Evolutionary conservation across 92 coral and sea anemone species (phyloP).

Genomic region (Phenganax subtilis): DNA sequence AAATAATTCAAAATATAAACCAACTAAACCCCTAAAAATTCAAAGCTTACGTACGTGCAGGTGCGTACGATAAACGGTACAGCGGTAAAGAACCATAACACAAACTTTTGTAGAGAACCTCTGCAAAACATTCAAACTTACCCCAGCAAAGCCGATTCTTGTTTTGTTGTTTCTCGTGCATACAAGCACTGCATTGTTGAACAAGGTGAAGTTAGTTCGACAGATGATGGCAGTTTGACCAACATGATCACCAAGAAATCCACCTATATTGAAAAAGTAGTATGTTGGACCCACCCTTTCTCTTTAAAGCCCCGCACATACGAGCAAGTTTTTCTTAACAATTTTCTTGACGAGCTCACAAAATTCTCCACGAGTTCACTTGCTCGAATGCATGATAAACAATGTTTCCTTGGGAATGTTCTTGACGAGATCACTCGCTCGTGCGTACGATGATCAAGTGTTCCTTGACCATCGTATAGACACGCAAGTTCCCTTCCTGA

Average conservation of each 20-base stretch:
- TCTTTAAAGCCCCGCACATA: too few species aligned
- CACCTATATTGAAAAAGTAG: constrained; percentile 50
- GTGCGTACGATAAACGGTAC: background rate
- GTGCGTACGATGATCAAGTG: too few species aligned
- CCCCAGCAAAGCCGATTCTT: constrained; percentile 90
- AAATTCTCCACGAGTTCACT: too few species aligned
- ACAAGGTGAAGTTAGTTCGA: constrained; percentile 71
- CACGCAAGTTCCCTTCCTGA: too few species aligned
- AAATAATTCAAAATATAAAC: too few species aligned
- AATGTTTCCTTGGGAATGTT: too few species aligned
- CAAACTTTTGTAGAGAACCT: too few species aligned
- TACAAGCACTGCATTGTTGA: constrained; percentile 66
- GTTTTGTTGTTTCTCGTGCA: constrained; percentile 55
- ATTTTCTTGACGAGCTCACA: too few species aligned
- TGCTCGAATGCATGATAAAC: too few species aligned
- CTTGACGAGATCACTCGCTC: too few species aligned
- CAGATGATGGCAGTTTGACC: constrained; percentile 88
- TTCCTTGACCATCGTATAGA: too few species aligned
- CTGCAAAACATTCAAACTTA: constrained; percentile 34
- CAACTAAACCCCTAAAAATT: background rate
- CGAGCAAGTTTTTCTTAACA: too few species aligned
- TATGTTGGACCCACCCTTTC: background rate
- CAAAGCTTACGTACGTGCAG: background rate
- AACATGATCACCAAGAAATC: constrained; percentile 58
- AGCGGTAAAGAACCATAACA: background rate